Evolutionary conservation across 2,797 vertebrate genomes (phyloP), one percentile per base, ranked within the genome.

Genomic region (Danio choprae): DNA sequence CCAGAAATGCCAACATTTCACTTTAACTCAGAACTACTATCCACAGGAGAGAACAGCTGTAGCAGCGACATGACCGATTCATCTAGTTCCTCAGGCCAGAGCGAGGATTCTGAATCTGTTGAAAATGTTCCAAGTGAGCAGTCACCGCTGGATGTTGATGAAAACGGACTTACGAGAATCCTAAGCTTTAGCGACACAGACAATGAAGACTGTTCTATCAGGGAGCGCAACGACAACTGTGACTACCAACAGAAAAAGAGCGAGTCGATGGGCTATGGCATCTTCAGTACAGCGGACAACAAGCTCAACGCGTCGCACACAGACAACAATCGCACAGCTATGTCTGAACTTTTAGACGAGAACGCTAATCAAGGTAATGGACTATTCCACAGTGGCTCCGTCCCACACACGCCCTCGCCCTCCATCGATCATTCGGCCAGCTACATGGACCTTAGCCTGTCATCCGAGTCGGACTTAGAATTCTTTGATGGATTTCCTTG

Each of bases 61-160:
- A 96, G 96, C 91, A 98, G 97, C 0, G 95, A 97, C 86, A 98
- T 96, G 96, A 98, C 96, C 0, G 96, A 98, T 81, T 96, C 93
- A 1, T 97, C 96, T 0, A 92, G 92, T 64, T 97, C 94, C 0
- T 96, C 96, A 0, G 90, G 91, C 59, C 91, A 93, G 63, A 95
- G 95, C 0, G 96, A 97, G 89, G 93, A 95, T 86, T 93, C 88
- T 0, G 94, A 95, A 43, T 87, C 86, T 0, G 90, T 87, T 7
- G 89, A 86, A 71, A 67, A 78, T 15, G 89, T 65, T 0, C 90
- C 88, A 4, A 89, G 92, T 0, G 91, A 91, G 44, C 94, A 87
- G 51, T 92, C 91, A 2, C 91, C 92, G 72, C 91, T 94, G 0
- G 94, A 95, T 0, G 81, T 95, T 1, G 95, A 96, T 0, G 96